Base-by-base conservation (phyloP, 1,140 invertebrate genomes). In the Drosophila seguyi region DNA sequence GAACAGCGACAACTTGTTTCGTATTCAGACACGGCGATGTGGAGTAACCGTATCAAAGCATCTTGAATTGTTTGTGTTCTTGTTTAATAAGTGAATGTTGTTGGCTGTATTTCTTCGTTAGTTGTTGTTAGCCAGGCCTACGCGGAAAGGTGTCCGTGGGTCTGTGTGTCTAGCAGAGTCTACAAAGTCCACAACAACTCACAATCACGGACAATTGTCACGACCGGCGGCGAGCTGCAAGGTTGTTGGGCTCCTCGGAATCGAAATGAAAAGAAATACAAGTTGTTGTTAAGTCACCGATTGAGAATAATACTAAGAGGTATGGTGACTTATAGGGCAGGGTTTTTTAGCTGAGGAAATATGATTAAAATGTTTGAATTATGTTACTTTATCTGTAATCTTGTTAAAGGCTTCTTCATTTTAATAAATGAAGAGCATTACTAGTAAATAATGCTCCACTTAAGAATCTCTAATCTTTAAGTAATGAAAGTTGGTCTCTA, bases 1-100 rank as follows among this genome's bases (percentile, higher is more conserved):
- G 25, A 61, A 53, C 65, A 48, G 63, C 75, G 53, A 81, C 67
- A 79, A 88, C 85, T 88, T 84, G 84, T 90, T 81, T 84, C 69
- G 62, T 65, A 60, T 85, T 74, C 62, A 75, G 48, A 41, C 68
- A 57, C 67, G 60, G 48, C 56, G 31, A 41, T 41, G 60, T 36
- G 45, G 44, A 34, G 67, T 60, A 62, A 53, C 71, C 71, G 44
- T 82, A 78, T 82, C 68, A 55, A 75, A 68, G 56, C 76, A 72
- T 76, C 72, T 75, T 62, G 71, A 62, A 74, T 75, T 55, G 71
- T 61, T 61, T 69, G 55, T 57, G 61, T 65, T 68, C 42, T 69
- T 47, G 68, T 72, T 72, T 71, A 73, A 73, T 59, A 61, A 57
- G 56, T 76, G 67, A 81, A 68, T 79, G 58, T 62, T 62, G 52